A percentile compares a stretch with the other conserved stretches of the same genome.
Conservation (phyloP, 2,113 vertebrate genomes). For the Stigmatopora argus region DNA sequence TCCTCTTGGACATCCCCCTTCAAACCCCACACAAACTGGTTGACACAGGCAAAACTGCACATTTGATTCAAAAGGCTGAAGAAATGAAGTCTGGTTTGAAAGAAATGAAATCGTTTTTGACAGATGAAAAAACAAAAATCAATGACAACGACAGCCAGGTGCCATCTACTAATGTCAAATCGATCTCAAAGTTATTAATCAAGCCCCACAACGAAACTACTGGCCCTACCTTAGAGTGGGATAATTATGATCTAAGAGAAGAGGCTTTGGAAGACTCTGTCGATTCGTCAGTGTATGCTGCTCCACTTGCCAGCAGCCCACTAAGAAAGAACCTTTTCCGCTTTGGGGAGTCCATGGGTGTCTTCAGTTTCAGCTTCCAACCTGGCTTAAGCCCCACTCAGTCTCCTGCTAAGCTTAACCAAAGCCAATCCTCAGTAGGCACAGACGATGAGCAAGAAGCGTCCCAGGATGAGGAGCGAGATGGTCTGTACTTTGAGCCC, state of each 20-base stretch:
- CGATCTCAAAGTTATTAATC: slow-evolving; percentile 59
- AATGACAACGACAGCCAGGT: slow-evolving; percentile 67
- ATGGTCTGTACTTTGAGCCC: slow-evolving; percentile 93
- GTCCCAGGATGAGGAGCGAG: slow-evolving; percentile 88
- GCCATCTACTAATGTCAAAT: slow-evolving; percentile 12
- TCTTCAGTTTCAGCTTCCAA: slow-evolving; percentile 94
- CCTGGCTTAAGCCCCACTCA: slow-evolving; percentile 90
- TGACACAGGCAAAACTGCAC: slow-evolving; percentile 87
- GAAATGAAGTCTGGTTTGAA: slow-evolving; percentile 97
- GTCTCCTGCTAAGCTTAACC: slow-evolving; percentile 87
- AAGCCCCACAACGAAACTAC: slow-evolving; percentile 76
- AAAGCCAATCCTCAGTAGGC: slow-evolving; percentile 81
- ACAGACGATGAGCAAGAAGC: slow-evolving; percentile 89
- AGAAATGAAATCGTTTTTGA: slow-evolving; percentile 89
- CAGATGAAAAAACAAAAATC: slow-evolving; percentile 83
- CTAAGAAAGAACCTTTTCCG: slow-evolving; percentile 87
- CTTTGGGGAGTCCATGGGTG: slow-evolving; percentile 89
- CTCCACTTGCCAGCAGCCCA: slow-evolving; percentile 80
- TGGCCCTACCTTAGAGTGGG: slow-evolving; percentile 87
- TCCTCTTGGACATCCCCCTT: slow-evolving; percentile 89
- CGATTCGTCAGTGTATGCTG: slow-evolving; percentile 79
- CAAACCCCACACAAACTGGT: slow-evolving; percentile 96
- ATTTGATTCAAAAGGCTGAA: slow-evolving; percentile 93
- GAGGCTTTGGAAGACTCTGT: slow-evolving; percentile 80
- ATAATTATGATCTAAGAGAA: slow-evolving; percentile 84